Evolutionary conservation across 2,888 invertebrate species (phyloP).

Genomic region (Xylophagus ater): DNA sequence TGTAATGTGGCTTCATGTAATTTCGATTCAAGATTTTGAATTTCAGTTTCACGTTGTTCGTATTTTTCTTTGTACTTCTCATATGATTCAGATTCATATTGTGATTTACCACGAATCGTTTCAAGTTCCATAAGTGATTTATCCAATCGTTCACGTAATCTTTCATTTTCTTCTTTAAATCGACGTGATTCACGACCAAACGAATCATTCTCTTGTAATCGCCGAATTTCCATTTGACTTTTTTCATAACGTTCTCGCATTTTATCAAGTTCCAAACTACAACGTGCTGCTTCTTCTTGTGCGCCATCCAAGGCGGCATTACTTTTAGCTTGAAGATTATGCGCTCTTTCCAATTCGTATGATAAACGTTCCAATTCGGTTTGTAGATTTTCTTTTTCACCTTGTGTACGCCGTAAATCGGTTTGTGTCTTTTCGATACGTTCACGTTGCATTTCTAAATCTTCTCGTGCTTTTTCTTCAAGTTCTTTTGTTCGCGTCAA

Average conservation of each 20-base stretch:
- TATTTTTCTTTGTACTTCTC: conserved; percentile 67
- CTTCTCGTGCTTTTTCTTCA: conserved; percentile 84
- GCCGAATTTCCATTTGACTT: conserved; percentile 66
- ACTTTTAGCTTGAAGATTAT: conserved; percentile 75
- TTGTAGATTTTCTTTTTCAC: conserved; percentile 74
- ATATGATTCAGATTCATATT: conserved; percentile 59
- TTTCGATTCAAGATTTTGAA: conserved; percentile 64
- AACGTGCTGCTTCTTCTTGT: conserved; percentile 77
- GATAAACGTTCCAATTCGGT: conserved; percentile 74
- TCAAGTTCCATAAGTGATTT: conserved; percentile 72
- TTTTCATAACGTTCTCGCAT: conserved; percentile 86
- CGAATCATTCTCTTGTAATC: conserved; percentile 70
- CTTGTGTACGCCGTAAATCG: conserved; percentile 69
- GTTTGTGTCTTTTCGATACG: conserved; percentile 80
- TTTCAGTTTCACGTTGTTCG: conserved; percentile 61
- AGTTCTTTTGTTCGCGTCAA: conserved; percentile 75
- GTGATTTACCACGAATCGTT: conserved; percentile 68
- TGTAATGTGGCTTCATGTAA: conserved; percentile 72
- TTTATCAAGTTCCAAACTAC: conserved; percentile 80
- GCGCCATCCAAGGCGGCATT: conserved; percentile 78
- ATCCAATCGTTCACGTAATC: conserved; percentile 67
- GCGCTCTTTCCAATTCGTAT: conserved; percentile 77
- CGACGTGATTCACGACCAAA: conserved; percentile 69
- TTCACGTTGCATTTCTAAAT: conserved; percentile 78
- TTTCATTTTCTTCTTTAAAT: conserved; percentile 69